phyloP scores from a whole-genome alignment of 1,140 invertebrate genomes.

The Cecropterus lyciades region DNA sequence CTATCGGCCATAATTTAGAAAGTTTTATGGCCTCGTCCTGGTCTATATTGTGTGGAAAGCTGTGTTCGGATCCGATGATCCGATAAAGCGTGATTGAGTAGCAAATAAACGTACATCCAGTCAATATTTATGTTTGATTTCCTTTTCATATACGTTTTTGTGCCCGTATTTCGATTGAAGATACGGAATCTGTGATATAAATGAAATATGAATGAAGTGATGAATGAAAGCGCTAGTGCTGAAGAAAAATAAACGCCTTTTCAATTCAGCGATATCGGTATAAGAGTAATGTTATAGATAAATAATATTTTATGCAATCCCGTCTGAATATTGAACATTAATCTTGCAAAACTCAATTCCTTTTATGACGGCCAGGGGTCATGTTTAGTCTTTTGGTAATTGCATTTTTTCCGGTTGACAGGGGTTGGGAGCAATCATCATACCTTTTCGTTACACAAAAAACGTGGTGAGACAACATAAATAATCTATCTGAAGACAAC shows the following conservation, averaged over 20 bases:
- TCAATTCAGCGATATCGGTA: constrained; percentile 26
- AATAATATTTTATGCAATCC: constrained; percentile 20
- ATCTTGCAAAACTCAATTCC: constrained; percentile 17
- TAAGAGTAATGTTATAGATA: constrained; percentile 22
- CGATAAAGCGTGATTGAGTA: constrained; percentile 44
- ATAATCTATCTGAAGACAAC: constrained; percentile 72
- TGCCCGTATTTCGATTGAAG: constrained; percentile 34
- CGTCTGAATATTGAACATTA: constrained; percentile 27
- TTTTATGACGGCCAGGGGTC: constrained; percentile 11
- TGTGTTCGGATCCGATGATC: constrained; percentile 44
- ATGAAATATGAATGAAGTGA: constrained; percentile 38
- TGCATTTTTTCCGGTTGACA: constrained; percentile 54
- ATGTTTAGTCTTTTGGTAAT: constrained; percentile 45
- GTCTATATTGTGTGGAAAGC: constrained; percentile 43
- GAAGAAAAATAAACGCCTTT: constrained; percentile 33
- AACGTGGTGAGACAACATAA: constrained; percentile 64
- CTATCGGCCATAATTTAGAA: constrained; percentile 45
- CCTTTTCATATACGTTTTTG: constrained; percentile 35
- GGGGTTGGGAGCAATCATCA: constrained; percentile 60
- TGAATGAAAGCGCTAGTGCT: constrained; percentile 31
- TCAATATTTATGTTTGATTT: constrained; percentile 38
- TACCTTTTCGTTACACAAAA: constrained; percentile 53
- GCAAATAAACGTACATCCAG: constrained; percentile 37
- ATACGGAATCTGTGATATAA: constrained; percentile 34
- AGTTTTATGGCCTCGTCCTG: constrained; percentile 44